Percentiles rank a stretch among this genome's conserved stretches.
Evolutionary conservation across 2,113 vertebrate species (phyloP).

Genomic region (Dryoscopus gambensis): DNA sequence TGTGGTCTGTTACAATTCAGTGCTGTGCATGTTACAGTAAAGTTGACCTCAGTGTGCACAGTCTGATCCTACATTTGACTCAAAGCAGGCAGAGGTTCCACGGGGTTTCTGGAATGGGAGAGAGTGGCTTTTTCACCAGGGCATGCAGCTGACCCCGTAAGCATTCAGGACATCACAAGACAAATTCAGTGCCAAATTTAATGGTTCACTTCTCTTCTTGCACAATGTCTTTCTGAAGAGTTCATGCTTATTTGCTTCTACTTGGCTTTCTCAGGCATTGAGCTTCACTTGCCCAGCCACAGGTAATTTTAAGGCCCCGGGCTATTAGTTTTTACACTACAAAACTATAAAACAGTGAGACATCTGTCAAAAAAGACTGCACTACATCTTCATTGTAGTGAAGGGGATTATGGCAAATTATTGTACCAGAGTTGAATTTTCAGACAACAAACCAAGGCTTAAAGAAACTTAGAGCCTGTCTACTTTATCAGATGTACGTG

Average conservation of each 20-base stretch:
- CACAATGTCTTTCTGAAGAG: background rate
- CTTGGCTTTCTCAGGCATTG: background rate
- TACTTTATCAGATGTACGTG: background rate
- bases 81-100: background rate
- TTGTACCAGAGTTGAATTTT: background rate
- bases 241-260: background rate
- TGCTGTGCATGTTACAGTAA: background rate
- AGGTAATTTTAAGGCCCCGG: background rate
- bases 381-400: background rate
- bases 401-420: background rate
- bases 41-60: background rate
- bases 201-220: background rate
- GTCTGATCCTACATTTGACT: background rate
- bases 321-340: background rate
- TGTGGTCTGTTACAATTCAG: background rate
- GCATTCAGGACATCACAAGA: background rate
- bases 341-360: background rate
- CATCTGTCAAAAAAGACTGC: background rate
- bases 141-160: background rate
- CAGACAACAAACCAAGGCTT: background rate
- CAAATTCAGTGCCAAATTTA: background rate
- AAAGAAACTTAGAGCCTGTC: background rate
- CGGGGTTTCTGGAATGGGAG: background rate
- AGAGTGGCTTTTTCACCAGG: background rate
- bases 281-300: background rate